Base-by-base conservation (phyloP, 1,140 invertebrate species). In the Cotesia typhae region DNA sequence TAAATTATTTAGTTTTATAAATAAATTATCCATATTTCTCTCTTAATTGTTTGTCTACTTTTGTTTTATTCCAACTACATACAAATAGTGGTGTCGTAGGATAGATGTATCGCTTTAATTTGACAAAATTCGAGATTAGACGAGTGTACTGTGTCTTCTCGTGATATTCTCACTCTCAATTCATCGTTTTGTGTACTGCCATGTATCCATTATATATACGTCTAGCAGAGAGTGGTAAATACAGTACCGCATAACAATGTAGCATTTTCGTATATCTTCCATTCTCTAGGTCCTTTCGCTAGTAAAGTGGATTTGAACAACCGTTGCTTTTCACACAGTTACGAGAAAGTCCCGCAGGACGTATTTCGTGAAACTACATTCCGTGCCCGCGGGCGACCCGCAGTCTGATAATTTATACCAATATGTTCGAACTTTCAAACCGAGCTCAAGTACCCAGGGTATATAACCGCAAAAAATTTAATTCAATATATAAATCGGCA, bases 251-350 rank as follows among this genome's bases (percentile, higher is more conserved):
- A 63, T 41, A 38, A 63, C 60, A 63, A 63, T 37, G 41, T 38
- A 65, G n/a, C 63, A 65, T 37, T 61, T 65, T 51, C 63, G 28
- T 65, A 36, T 28, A n/a, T 47, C 38, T 65, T 28, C 28, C 35
- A 37, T 38, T 51, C 63, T 47, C 41, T 47, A 9, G 41, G 36
- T 65, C 61, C 61, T 64, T 64, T 65, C 63, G 17, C n/a, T 7
- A 51, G 37, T 20, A 51, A 51, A 65, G 63, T 65, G 36, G 36
- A 65, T 65, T 65, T 20, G 36, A 65, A 65, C 63, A 65, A 65
- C 38, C 63, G 61, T 38, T 17, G 63, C 41, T 47, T 37, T 38
- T 65, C 63, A 47, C 37, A 37, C 63, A 51, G 63, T 37, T 37
- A 37, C 41, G 41, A 47, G 63, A 65, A n/a, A 65, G 9, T 65